A percentile compares a stretch with the other conserved stretches of the same genome.
These are phyloP conservation scores for Acanthurus tractus DNA, from an alignment of 2,797 vertebrate species.

Conservation along the genomic window DNA sequence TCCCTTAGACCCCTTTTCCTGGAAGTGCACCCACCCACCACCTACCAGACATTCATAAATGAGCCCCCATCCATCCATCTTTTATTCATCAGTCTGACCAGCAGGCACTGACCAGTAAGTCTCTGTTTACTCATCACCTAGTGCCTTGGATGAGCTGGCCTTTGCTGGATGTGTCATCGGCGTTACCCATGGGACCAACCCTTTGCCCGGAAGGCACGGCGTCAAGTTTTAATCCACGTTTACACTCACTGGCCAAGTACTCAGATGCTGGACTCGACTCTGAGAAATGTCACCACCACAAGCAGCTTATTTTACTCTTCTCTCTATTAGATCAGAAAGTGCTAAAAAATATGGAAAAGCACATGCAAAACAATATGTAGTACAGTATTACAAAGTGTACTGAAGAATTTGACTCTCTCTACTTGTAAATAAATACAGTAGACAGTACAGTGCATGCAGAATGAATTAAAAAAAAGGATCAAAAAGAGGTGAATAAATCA, in stretches of 20 bases:
- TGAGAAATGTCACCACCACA: constrained; percentile 13
- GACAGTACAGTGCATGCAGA: neutral
- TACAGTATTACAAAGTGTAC: neutral
- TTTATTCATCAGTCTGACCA: constrained; percentile 41
- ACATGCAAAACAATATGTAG: neutral
- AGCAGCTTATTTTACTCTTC: constrained; percentile 5
- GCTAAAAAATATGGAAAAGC: neutral
- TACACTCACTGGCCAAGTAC: constrained; percentile 53
- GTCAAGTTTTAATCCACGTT: constrained; percentile 47
- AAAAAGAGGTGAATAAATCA: neutral
- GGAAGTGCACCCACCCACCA: constrained; percentile 32
- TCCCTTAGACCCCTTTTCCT: constrained; percentile 56
- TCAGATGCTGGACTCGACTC: constrained; percentile 28
- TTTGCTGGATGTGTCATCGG: constrained; percentile 55
- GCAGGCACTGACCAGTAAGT: constrained; percentile 38
- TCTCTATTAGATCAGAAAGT: constrained; percentile 9
- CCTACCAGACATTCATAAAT: constrained; percentile 28
- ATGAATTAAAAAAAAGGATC: neutral
- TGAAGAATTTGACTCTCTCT: neutral
- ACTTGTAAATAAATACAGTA: too few species aligned
- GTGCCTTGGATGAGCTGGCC: constrained; percentile 58
- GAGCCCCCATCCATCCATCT: constrained; percentile 18
- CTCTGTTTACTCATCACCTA: constrained; percentile 53
- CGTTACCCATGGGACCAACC: constrained; percentile 26
- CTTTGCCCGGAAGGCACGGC: constrained; percentile 55